phyloP scores from a whole-genome alignment of 1,140 invertebrate species.

The Wasmannia auropunctata region DNA sequence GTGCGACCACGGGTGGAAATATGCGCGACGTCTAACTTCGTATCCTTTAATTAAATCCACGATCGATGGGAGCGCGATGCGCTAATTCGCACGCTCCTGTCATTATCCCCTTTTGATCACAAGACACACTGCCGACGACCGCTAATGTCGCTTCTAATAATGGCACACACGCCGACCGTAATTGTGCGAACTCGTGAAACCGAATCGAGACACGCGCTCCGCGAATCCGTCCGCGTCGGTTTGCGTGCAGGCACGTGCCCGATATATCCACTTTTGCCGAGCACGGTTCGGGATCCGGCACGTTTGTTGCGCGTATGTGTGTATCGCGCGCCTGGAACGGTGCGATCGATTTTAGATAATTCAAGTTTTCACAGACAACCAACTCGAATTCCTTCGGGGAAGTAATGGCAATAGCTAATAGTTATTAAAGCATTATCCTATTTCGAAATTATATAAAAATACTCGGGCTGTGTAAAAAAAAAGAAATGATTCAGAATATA shows the following conservation, averaged over 20 bases:
- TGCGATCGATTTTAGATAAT: constrained; percentile 21
- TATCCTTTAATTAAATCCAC: constrained; percentile 75
- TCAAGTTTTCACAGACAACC: constrained; percentile 26
- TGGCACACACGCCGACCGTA: constrained; percentile 47
- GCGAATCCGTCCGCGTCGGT: constrained; percentile 24
- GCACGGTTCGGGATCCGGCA: neutral
- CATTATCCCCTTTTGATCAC: constrained; percentile 72
- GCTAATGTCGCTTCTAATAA: constrained; percentile 73
- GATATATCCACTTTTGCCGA: constrained; percentile 29
- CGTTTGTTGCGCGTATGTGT: neutral
- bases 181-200: constrained; percentile 65
- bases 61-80: constrained; percentile 67
- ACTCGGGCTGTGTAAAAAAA: neutral
- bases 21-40: constrained; percentile 39
- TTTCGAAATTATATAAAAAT: constrained; percentile 26
- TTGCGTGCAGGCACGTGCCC: constrained; percentile 5
- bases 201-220: constrained; percentile 54
- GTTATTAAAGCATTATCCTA: neutral
- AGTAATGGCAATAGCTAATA: constrained; percentile 22
- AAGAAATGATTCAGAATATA: neutral
- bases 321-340: neutral
- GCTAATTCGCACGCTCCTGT: constrained; percentile 68
- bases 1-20: constrained; percentile 22
- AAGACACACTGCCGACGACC: constrained; percentile 70
- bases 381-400: constrained; percentile 23